phyloP scores from a whole-genome alignment of 2,797 vertebrate species.

The Rallus crepitans region DNA sequence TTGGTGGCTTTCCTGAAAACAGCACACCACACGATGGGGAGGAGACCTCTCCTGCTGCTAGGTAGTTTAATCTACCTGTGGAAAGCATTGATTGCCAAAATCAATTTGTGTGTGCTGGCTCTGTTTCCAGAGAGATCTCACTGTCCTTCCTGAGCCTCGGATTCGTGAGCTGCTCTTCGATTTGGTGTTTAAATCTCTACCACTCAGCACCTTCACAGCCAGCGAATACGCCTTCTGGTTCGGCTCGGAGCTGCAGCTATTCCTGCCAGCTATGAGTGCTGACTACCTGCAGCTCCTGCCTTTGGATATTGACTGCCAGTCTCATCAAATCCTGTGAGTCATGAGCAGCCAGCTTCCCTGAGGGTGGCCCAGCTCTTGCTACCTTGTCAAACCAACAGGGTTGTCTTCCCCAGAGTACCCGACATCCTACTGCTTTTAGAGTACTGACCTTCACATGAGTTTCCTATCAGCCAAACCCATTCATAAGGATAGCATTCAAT shows the following conservation, averaged over 20 bases:
- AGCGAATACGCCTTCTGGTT: conserved; percentile 16
- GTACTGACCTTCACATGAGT: background rate
- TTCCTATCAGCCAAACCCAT: background rate
- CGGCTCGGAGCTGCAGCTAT: background rate
- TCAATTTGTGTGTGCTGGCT: background rate
- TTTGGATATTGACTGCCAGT: background rate
- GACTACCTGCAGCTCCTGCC: background rate
- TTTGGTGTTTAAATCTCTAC: background rate
- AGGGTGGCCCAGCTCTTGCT: background rate
- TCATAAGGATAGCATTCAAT: background rate
- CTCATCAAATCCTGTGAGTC: conserved; percentile 43
- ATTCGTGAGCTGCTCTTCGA: background rate
- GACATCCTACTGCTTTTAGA: background rate
- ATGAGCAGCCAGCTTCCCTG: no score
- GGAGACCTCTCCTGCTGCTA: background rate
- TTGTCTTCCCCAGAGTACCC: background rate
- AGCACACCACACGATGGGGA: background rate
- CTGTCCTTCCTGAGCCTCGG: background rate
- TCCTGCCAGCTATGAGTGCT: background rate
- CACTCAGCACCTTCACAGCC: background rate
- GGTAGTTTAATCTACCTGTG: background rate
- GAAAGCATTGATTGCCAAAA: background rate
- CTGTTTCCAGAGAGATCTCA: conserved; percentile 8
- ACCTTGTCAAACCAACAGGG: background rate
- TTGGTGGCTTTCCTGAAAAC: background rate